Conservation (phyloP, 2,113 vertebrate genomes). For the Pterocles gutturalis region DNA sequence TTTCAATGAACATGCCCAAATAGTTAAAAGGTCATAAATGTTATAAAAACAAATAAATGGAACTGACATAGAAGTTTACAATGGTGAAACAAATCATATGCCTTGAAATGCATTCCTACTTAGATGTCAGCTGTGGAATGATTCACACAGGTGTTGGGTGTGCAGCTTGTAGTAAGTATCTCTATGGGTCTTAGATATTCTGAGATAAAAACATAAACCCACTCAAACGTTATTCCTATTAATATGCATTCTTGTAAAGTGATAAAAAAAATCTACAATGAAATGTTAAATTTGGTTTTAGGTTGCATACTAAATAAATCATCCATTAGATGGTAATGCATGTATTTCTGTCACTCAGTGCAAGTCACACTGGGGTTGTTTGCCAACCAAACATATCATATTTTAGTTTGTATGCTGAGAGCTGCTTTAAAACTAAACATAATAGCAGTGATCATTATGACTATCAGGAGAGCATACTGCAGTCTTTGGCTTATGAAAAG, state of each 20-base stretch:
- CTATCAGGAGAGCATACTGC: background rate
- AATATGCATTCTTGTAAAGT: background rate
- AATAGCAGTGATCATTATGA: background rate
- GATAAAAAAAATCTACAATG: background rate
- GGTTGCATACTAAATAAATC: background rate
- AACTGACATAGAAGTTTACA: constrained; percentile 58
- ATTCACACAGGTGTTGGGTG: background rate
- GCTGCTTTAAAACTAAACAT: background rate
- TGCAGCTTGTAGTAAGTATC: background rate
- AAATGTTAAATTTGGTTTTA: background rate
- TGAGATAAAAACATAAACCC: background rate
- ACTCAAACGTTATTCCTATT: background rate
- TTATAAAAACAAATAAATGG: constrained; percentile 68
- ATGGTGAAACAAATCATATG: constrained; percentile 48
- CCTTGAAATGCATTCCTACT: background rate
- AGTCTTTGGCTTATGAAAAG: background rate
- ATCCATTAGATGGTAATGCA: background rate
- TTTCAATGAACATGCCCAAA: constrained; percentile 66
- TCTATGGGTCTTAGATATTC: background rate
- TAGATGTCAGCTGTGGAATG: constrained; percentile 21
- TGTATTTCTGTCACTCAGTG: background rate
- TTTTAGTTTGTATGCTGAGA: background rate
- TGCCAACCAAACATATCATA: background rate
- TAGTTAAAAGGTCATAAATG: constrained; percentile 74
- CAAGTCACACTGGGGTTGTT: background rate